phyloP scores from a whole-genome alignment of 2,113 vertebrate species.

The Noctilio leporinus region DNA sequence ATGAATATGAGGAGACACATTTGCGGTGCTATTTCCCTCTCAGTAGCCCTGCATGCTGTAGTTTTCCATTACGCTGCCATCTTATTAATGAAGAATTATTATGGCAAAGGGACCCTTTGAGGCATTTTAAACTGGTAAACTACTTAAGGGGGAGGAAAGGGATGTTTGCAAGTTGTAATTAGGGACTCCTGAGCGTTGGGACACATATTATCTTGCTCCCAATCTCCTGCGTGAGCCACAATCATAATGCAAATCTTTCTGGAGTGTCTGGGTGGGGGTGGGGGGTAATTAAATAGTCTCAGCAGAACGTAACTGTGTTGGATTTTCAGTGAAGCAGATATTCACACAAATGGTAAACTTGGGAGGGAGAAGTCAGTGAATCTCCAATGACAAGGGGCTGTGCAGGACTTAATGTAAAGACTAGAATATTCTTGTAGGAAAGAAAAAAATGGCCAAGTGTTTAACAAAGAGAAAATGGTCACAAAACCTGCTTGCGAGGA shows the following conservation, averaged over 20 bases:
- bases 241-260: slow-evolving; percentile 18
- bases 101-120: slow-evolving; percentile 29
- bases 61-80: slow-evolving; percentile 37
- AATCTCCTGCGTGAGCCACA: background rate
- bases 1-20: background rate
- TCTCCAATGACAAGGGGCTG: background rate
- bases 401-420: background rate
- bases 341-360: slow-evolving; percentile 20
- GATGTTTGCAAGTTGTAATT: slow-evolving; percentile 39
- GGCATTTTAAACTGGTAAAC: slow-evolving; percentile 52
- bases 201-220: slow-evolving; percentile 25
- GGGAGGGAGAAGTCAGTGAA: background rate
- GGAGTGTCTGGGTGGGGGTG: background rate
- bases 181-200: slow-evolving; percentile 45
- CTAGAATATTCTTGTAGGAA: background rate
- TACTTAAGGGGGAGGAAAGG: slow-evolving; percentile 13
- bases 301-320: slow-evolving; percentile 29
- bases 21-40: background rate
- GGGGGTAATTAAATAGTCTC: slow-evolving; percentile 31
- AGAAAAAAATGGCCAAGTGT: background rate
- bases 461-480: background rate
- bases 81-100: slow-evolving; percentile 69
- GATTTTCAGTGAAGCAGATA: slow-evolving; percentile 23
- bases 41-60: background rate
- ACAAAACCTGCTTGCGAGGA: background rate